These are phyloP conservation scores for Orussus abietinus DNA, from an alignment of 1,140 invertebrate species.

Conservation along the genomic window DNA sequence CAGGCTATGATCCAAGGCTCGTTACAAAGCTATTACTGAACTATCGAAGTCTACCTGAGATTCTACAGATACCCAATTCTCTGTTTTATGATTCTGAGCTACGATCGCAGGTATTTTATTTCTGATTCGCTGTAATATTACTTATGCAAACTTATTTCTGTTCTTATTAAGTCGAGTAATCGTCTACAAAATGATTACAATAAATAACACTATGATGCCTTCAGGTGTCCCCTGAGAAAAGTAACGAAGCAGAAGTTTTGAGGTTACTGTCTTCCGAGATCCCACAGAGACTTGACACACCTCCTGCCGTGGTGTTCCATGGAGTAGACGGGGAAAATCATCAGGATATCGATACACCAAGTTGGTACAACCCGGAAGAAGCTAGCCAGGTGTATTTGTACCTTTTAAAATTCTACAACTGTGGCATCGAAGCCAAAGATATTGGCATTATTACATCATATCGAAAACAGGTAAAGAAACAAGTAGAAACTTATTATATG, in stretches of 20 bases:
- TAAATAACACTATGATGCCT: constrained; percentile 13
- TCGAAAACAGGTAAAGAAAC: constrained; percentile 74
- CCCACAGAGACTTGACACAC: constrained; percentile 39
- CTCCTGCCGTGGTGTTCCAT: constrained; percentile 71
- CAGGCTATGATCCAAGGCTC: constrained; percentile 64
- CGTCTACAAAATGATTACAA: constrained; percentile 14
- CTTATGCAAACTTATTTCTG: not conserved
- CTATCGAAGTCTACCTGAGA: constrained; percentile 75
- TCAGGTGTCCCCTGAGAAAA: constrained; percentile 23
- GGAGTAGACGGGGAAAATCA: constrained; percentile 74
- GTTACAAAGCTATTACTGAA: constrained; percentile 72
- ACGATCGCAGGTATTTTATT: constrained; percentile 48
- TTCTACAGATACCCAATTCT: constrained; percentile 70
- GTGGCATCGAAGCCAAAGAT: constrained; percentile 62
- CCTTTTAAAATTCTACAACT: constrained; percentile 61
- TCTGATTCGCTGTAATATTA: too few relatives aligned
- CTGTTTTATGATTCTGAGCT: constrained; percentile 81
- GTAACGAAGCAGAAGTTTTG: constrained; percentile 38
- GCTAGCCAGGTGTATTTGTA: constrained; percentile 67
- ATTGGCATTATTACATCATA: constrained; percentile 95
- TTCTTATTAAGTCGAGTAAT: not conserved
- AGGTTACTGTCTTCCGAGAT: constrained; percentile 30
- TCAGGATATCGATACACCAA: constrained; percentile 70
- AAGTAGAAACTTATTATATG: too few relatives aligned
- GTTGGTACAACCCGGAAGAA: constrained; percentile 87